Conservation (phyloP, 2,888 invertebrate genomes). For the Pegoplata infirma region DNA sequence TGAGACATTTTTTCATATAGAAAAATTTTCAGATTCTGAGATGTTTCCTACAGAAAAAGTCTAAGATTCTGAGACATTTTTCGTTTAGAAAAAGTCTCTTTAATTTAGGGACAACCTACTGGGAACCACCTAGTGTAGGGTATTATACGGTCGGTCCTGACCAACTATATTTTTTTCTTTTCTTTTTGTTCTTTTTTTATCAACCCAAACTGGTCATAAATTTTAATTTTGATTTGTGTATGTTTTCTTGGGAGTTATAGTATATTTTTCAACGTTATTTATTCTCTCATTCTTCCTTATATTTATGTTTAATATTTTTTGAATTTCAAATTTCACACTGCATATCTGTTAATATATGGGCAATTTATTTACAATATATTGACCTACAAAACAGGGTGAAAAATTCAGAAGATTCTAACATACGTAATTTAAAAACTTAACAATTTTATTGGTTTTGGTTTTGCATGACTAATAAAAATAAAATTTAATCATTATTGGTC, state of each 20-base stretch:
- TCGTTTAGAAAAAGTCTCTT: too few relatives aligned
- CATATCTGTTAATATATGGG: not conserved
- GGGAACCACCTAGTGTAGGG: too few relatives aligned
- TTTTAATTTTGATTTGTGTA: conserved; percentile 56
- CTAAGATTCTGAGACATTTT: too few relatives aligned
- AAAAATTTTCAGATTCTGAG: too few relatives aligned
- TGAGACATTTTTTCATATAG: too few relatives aligned
- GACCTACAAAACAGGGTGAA: not conserved
- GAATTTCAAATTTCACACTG: conserved; percentile 22
- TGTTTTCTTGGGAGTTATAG: not conserved
- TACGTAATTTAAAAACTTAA: not conserved
- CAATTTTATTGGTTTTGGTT: conserved; percentile 29
- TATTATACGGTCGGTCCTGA: too few relatives aligned
- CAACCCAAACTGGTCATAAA: conserved; percentile 48
- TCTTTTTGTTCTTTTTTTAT: conserved; percentile 1
- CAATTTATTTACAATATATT: conserved; percentile 9
- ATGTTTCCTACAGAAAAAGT: too few relatives aligned
- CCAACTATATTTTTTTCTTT: not conserved
- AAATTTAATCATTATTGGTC: conserved; percentile 21
- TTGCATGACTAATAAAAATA: conserved; percentile 35
- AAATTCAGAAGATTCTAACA: not conserved
- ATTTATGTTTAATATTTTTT: conserved; percentile 27
- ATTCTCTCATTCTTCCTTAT: too few relatives aligned
- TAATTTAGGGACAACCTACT: too few relatives aligned
- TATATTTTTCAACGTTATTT: too few relatives aligned